Base-by-base conservation (phyloP, 2,113 vertebrate genomes). In the Etheostoma cragini region DNA sequence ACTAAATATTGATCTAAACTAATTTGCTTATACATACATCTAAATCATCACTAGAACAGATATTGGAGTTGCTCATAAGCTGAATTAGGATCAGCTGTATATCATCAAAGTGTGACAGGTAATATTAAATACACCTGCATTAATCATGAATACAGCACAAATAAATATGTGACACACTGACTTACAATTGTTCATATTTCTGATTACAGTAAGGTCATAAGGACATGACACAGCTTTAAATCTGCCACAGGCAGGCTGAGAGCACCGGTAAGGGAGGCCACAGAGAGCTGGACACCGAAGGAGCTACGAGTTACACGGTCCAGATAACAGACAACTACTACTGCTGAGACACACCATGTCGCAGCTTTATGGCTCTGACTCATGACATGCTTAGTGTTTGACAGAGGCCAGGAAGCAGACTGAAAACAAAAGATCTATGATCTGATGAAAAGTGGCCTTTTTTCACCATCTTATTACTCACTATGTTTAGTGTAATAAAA, bases 151-250 rank as follows among this genome's bases (percentile, higher is more conserved):
- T 10, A 50, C 13, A 60, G 8, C 12, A n/a, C 24, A 49, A 30
- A 19, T 21, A 24, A 17, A 65, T 61, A 45, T 52, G 49, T 52
- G 46, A 54, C 35, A 53, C 30, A 19, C 38, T 47, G 4, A n/a
- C 76, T 52, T 57, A 68, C 5, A 0, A 30, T 74, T 15, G 1
- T 42, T 42, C 38, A 42, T 10, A 42, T 42, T 38, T 8, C 35
- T 8, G 73, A 73, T 70, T 21, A 69, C 33, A 74, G 46, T 24
- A 4, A 52, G 19, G 53, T 69, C 52, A 14, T 73, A 70, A 77
- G 61, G 52, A 63, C 47, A 57, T 16, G 24, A 16, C 54, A 0
- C 14, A 72, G 80, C 67, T 57, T 54, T 72, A 53, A 58, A 80
- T 75, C 57, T 60, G 50, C 45, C 54, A 38, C 1, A 19, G 45